Evolutionary conservation across 2,797 vertebrate genomes (phyloP), one percentile per base, ranked within the genome.

Genomic region (Nothura maculosa): DNA sequence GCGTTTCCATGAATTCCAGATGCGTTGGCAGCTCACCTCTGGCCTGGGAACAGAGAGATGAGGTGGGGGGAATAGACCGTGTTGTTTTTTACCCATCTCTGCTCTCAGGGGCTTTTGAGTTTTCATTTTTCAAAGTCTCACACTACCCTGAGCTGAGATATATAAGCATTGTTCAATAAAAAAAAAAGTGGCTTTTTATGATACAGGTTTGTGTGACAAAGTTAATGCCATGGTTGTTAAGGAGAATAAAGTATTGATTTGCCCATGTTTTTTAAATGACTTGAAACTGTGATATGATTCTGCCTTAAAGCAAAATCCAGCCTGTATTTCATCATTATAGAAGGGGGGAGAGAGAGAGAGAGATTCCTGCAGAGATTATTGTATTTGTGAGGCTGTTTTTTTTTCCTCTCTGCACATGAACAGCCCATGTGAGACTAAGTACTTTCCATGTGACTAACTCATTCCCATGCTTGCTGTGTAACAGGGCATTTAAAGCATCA

Each of bases 351-450:
- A 38, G 30, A 77, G 75, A 50, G 85, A 85, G 87, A 82, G 79
- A 96, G 96, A 97, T 97, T 97, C 96, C 95, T 93, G 94, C 89
- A 89, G 93, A 96, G 97, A 97, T 97, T 95, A 97, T 94, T 86
- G 62, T 95, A 90, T 95, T 97, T 97, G 93, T 96, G 93, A 93
- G 95, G 81, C 58, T 96, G 85, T 55, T 5, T 80, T 90, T 90
- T 91, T 94, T 91, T 45, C 82, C 89, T 95, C 89, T 73, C 96
- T 97, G 98, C 98, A 98, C 98, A 98, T 98, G 98, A 97, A 98
- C 96, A 94, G 95, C 96, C 97, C 98, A 98, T 97, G 98, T 99
- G 99, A 99, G 97, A 96, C 93, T 93, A 96, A 97, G 94, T 95
- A 96, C 95, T 96, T 94, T 97, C 98, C 98, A 98, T 98, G 98